Evolutionary conservation across 2,888 invertebrate species (phyloP).

Genomic region (Toxonevra muliebris): DNA sequence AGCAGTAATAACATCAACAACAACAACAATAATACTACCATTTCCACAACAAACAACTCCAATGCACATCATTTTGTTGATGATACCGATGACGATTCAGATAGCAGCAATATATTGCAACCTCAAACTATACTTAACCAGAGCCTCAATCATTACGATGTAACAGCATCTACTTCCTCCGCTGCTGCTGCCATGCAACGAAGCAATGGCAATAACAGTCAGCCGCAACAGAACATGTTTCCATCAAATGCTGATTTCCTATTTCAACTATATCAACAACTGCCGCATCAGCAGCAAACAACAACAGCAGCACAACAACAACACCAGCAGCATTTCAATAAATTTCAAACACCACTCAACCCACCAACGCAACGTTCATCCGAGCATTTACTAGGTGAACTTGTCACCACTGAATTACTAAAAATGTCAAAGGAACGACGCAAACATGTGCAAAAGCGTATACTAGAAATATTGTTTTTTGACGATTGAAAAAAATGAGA

Average conservation of each 20-base stretch:
- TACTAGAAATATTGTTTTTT: slow-evolving; percentile 64
- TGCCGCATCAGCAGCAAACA: slow-evolving; percentile 37
- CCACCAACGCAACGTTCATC: slow-evolving; percentile 56
- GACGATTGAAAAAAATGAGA: slow-evolving; percentile 53
- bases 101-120: slow-evolving; percentile 51
- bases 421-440: slow-evolving; percentile 64
- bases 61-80: slow-evolving; percentile 44
- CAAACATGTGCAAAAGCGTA: slow-evolving; percentile 62
- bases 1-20: slow-evolving; percentile 34
- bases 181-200: slow-evolving; percentile 36
- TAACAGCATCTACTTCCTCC: slow-evolving; percentile 37
- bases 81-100: slow-evolving; percentile 59
- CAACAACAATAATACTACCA: background rate
- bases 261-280: slow-evolving; percentile 58
- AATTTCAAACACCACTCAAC: slow-evolving; percentile 55
- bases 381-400: slow-evolving; percentile 63
- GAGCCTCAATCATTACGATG: slow-evolving; percentile 47
- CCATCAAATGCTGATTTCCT: slow-evolving; percentile 62
- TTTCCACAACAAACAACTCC: slow-evolving; percentile 21
- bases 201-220: slow-evolving; percentile 40
- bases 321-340: slow-evolving; percentile 48
- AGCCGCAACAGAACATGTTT: slow-evolving; percentile 49
- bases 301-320: slow-evolving; percentile 10
- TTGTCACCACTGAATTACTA: slow-evolving; percentile 63
- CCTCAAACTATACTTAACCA: slow-evolving; percentile 47